phyloP scores from a whole-genome alignment of 2,888 invertebrate genomes.

The Conus canariensis region DNA sequence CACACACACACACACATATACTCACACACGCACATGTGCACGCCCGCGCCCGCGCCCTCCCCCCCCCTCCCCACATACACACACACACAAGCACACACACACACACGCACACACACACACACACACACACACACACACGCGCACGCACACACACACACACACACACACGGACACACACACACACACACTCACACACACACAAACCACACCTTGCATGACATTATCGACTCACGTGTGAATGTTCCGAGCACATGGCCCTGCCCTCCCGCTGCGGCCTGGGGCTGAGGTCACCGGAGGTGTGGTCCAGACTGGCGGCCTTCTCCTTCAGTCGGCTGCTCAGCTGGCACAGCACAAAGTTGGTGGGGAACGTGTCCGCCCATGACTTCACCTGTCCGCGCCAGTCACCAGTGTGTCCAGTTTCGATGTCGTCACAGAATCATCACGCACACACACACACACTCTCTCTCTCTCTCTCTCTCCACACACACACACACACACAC shows the following conservation, averaged over 20 bases:
- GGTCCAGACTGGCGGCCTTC: not conserved
- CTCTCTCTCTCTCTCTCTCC: no score
- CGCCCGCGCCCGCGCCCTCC: no score
- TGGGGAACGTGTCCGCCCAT: conserved; percentile 79
- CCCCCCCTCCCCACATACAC: no score
- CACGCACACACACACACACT: not conserved
- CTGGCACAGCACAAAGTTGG: conserved; percentile 79
- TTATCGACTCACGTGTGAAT: not conserved
- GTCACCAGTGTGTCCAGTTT: no score
- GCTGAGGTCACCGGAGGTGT: not conserved
- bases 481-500: not conserved
- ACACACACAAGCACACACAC: no score
- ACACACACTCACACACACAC: not conserved
- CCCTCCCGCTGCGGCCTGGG: not conserved
- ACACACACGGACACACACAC: not conserved
- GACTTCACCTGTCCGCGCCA: conserved; percentile 55
- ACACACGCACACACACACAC: no score
- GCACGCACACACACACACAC: not conserved
- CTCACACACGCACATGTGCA: no score
- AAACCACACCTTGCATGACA: not conserved
- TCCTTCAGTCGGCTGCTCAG: conserved; percentile 60
- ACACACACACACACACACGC: no score
- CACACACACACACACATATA: no score
- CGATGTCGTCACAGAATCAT: no score
- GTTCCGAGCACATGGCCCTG: conserved; percentile 22